A percentile compares a stretch with the other conserved stretches of the same genome.
These are phyloP conservation scores for Accipiter virgatus DNA, from an alignment of 2,113 vertebrate species.

Conservation along the genomic window DNA sequence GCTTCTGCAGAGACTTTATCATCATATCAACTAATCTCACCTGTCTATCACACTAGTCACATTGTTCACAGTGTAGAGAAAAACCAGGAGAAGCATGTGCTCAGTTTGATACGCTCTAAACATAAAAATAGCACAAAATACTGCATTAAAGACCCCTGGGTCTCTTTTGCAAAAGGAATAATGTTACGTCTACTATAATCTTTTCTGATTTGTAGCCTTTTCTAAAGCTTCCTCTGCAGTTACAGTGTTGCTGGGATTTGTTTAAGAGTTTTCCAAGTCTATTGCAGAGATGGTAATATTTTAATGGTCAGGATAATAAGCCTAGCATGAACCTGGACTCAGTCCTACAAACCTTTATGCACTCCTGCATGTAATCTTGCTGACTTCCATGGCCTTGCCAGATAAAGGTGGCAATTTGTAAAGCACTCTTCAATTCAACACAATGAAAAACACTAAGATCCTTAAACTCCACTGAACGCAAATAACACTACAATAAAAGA, in stretches of 20 bases:
- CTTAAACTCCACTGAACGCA: not conserved
- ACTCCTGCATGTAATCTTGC: not conserved
- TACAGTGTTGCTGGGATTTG: not conserved
- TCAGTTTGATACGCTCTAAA: not conserved
- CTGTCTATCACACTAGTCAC: not conserved
- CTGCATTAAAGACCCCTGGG: not conserved
- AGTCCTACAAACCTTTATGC: not conserved
- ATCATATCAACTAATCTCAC: not conserved
- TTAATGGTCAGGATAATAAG: not conserved
- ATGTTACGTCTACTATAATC: not conserved
- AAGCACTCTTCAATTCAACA: not conserved
- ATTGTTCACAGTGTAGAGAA: fast-evolving
- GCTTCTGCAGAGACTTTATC: not conserved
- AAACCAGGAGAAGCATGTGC: not conserved
- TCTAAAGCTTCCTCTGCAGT: not conserved
- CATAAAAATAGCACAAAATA: not conserved
- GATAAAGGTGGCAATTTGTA: not conserved
- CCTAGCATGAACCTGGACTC: not conserved
- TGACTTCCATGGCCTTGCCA: not conserved
- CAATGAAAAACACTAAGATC: not conserved
- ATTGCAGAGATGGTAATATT: not conserved
- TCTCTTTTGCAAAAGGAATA: not conserved
- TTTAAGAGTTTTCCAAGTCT: not conserved
- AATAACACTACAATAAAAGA: not conserved
- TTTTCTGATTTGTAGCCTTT: not conserved